Evolutionary conservation across 2,888 invertebrate species (phyloP), one percentile per base, ranked within the genome.

Genomic region (Melangyna quadrimaculata): DNA sequence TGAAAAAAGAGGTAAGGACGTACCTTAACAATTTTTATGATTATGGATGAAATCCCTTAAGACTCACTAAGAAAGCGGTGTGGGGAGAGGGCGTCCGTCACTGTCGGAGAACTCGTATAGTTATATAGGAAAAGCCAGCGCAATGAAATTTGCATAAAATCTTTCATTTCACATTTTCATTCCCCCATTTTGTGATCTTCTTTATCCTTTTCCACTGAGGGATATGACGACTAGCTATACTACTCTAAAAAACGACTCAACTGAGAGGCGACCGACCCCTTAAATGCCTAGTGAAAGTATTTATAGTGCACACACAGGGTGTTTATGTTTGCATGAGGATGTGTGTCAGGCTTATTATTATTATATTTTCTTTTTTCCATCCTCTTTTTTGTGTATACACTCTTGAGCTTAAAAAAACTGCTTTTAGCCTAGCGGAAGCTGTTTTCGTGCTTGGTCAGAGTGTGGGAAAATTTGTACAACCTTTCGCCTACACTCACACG

Each of bases 401-500:
- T 40, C 22, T 72, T 32, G 17, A 72, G 70, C 71, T 75, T 51
- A 75, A 61, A 73, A 81, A 86, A 86, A 86, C 80, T 70, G 70
- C 80, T 86, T 81, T 86, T 78, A 78, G 81, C 43, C 70, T 65
- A 73, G 73, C 88, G 88, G 88, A 88, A 88, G 87, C 87, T 81
- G 88, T 88, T 88, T 87, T 55, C 78, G 77, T 82, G 87, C 80
- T 82, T 80, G 86, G 86, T 88, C 86, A 82, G 74, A 57, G 84
- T 59, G 67, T 69, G 61, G 51, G 51, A 43, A 24, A 63, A 74
- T 71, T 81, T 55, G 61, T 74, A 19, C 65, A 12, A 37, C 35
- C 48, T 43, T 22, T 65, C 65, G 32, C 48, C 3, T 29, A 32
- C 27, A 29, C 43, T 6, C 61, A 73, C 17, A 71, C n/a, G n/a